Evolutionary conservation across 2,113 vertebrate genomes (phyloP).

Genomic region (Pavo muticus): DNA sequence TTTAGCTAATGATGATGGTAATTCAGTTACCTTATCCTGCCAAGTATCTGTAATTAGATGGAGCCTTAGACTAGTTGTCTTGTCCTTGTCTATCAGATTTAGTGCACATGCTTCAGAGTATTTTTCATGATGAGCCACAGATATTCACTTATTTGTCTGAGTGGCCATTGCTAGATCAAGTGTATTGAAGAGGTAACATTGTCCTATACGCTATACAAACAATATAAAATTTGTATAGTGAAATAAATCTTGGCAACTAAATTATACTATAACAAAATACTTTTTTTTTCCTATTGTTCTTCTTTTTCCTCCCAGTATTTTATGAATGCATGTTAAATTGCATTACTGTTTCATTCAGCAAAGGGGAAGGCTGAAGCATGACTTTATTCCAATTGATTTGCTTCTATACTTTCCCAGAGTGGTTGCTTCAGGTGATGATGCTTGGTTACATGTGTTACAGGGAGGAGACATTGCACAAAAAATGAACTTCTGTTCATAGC

Average conservation of each 20-base stretch:
- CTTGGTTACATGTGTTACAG: background rate
- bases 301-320: background rate
- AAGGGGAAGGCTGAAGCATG: background rate
- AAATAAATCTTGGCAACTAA: background rate
- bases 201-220: background rate
- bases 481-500: background rate
- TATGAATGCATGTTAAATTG: background rate
- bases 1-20: background rate
- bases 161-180: background rate
- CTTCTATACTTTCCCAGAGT: background rate
- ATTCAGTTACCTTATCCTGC: background rate
- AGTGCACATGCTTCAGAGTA: background rate
- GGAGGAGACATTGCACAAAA: background rate
- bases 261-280: background rate
- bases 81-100: background rate
- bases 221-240: background rate
- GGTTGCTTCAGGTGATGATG: background rate
- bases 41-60: background rate
- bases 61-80: background rate
- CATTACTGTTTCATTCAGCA: background rate
- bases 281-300: too few relatives aligned
- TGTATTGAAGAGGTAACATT: background rate
- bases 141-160: background rate
- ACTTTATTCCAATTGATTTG: background rate
- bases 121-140: background rate